phyloP scores from a whole-genome alignment of 2,888 invertebrate species.

The Synanthedon vespiformis region DNA sequence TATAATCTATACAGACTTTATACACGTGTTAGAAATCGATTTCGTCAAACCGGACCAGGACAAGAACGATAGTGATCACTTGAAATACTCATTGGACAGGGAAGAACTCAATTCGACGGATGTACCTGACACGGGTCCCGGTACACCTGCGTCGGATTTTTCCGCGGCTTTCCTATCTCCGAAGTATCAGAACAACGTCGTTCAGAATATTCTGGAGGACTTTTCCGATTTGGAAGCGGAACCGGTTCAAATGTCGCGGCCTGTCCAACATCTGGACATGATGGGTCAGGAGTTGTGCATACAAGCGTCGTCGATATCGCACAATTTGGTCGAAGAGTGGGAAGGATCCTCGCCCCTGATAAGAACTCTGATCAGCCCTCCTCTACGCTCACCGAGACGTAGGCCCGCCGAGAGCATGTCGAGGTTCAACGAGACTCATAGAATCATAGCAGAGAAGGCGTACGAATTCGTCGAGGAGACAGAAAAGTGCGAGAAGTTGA shows the following conservation, averaged over 20 bases:
- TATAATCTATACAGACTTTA: constrained; percentile 87
- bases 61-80: constrained; percentile 38
- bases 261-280: constrained; percentile 54
- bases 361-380: constrained; percentile 59
- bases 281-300: constrained; percentile 62
- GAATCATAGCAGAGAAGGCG: constrained; percentile 76
- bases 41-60: constrained; percentile 57
- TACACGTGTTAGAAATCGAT: constrained; percentile 80
- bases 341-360: constrained; percentile 61
- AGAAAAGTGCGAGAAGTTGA: constrained; percentile 88
- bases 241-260: constrained; percentile 48
- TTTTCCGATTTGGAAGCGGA: constrained; percentile 74
- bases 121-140: constrained; percentile 31
- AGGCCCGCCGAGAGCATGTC: constrained; percentile 66
- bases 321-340: constrained; percentile 66
- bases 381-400: constrained; percentile 53
- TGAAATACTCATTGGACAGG: constrained; percentile 41
- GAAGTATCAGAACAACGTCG: constrained; percentile 65
- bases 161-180: constrained; percentile 63
- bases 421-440: constrained; percentile 62
- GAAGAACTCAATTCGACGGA: constrained; percentile 45
- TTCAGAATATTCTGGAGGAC: constrained; percentile 73
- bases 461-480: constrained; percentile 89
- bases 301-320: constrained; percentile 56
- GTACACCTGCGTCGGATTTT: constrained; percentile 48